Base-by-base conservation (phyloP, 1,140 invertebrate genomes). In the Gonatopus flavifemur region DNA sequence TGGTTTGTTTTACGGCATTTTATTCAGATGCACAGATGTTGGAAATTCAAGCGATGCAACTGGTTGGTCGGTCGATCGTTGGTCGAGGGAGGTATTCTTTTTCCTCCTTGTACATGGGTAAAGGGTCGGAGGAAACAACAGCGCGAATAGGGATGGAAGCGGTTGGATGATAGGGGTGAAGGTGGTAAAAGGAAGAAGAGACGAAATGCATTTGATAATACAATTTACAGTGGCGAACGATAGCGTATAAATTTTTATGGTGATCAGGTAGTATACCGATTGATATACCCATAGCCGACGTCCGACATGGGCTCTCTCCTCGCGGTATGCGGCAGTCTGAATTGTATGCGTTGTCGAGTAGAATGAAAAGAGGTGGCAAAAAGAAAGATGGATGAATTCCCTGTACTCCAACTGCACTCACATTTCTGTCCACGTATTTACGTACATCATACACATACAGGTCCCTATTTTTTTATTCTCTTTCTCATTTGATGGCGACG, bases 211-310 rank as follows among this genome's bases (percentile, higher is more conserved):
- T 62, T 66, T 60, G 73, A 67, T 76, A 77, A 76, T 73, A 73
- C 63, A 73, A 76, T 76, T 77, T 75, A 74, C 69, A 66, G 49
- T 54, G 54, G 55, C 58, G 66, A 59, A 69, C 63, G 64, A 69
- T 61, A 59, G 57, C 62, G 62, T 69, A 72, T 72, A 70, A 69
- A 76, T 74, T 77, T 77, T 76, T 76, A 76, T 75, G 72, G 66
- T 76, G 68, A 76, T 77, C 72, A 76, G 67, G 66, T 70, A 67
- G 56, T 52, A 59, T 43, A 55, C 51, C 59, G 49, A 58, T 66
- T 64, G 62, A 70, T 74, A 62, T 63, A 70, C 57, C 57, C 39
- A 55, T 65, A 43, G 43, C 35, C 33, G 25, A 24, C 46, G 52
- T 49, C 49, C 45, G 32, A 32, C 30, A 35, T 43, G 19, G 38